Percentiles rank a stretch among this genome's conserved stretches.
Conservation (phyloP, 2,888 invertebrate genomes). For the Melikaiella ostensackeni region DNA sequence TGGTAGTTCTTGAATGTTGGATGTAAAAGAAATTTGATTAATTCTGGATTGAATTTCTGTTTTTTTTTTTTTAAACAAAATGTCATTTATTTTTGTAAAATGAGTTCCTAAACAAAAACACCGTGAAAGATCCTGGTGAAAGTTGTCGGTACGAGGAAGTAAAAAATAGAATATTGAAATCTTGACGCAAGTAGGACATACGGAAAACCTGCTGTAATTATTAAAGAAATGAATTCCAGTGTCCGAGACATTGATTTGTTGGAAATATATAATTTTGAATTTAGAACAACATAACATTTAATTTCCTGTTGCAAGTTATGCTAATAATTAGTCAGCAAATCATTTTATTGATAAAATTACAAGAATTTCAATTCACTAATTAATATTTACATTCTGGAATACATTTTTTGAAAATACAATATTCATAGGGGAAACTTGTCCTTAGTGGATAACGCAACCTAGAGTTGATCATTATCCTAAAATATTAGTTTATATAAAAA, state of each 20-base stretch:
- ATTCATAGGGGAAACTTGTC: too few relatives aligned
- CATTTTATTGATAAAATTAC: background rate
- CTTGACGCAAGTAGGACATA: conserved; percentile 23
- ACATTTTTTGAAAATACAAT: background rate
- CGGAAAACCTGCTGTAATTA: conserved; percentile 21
- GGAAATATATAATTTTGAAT: conserved; percentile 19
- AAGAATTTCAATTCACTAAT: background rate
- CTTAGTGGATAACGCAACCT: too few relatives aligned
- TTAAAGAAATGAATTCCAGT: conserved; percentile 8
- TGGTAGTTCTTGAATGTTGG: too few relatives aligned
- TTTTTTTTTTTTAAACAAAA: too few relatives aligned
- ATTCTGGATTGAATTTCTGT: too few relatives aligned
- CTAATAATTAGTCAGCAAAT: background rate
- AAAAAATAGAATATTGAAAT: conserved; percentile 33
- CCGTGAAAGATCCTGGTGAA: conserved; percentile 22
- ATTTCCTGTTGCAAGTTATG: conserved; percentile 3
- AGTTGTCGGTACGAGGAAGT: conserved; percentile 8
- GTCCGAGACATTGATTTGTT: conserved; percentile 1
- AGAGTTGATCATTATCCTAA: too few relatives aligned
- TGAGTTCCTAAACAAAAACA: background rate
- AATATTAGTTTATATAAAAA: too few relatives aligned
- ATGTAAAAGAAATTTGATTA: too few relatives aligned
- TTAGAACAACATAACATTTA: background rate
- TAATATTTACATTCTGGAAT: background rate
- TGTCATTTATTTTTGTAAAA: background rate